Base-by-base conservation (phyloP, 2,888 invertebrate species). In the Synanthedon myopaeformis region DNA sequence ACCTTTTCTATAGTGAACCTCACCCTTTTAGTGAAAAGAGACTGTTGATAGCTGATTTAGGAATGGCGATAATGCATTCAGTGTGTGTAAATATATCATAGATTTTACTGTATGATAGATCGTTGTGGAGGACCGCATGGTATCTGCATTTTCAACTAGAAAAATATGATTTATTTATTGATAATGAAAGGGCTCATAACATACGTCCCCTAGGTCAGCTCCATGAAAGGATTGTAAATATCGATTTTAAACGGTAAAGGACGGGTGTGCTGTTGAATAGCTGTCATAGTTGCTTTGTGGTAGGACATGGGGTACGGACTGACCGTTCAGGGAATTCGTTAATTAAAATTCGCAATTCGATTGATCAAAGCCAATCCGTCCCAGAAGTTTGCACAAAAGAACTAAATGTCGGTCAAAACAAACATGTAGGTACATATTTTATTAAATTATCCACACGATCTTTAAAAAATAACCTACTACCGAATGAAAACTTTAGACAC, bases 1-100 rank as follows among this genome's bases (percentile, higher is more conserved):
- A 86, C 87, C 87, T 85, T 87, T 87, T 86, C 86, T 84, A 84
- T 86, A 77, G 84, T 79, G 77, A 72, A 74, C 76, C 74, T 84
- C 81, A 86, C 87, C 87, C 87, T 87, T 87, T 87, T 84, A 87
- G 87, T 87, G 87, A 87, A 87, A 87, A 86, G 87, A 86, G 85
- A 83, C 74, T 76, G 86, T 84, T 87, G 87, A 87, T 86, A 84
- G 87, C 86, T 87, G 88, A 87, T 87, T 84, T 86, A 87, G 79
- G 82, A 85, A 83, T 78, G 60, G 81, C 76, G 87, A 87, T 87
- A 87, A 85, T 85, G 81, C 83, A 79, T 81, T 79, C 80, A 77
- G 71, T 79, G 73, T 77, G 81, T 81, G 83, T 86, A 84, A 86
- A 86, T 87, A 84, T 85, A 87, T 87, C 85, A 84, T 79, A 84